phyloP scores from a whole-genome alignment of 2,797 vertebrate species.

The Dendrocincla fuliginosa region DNA sequence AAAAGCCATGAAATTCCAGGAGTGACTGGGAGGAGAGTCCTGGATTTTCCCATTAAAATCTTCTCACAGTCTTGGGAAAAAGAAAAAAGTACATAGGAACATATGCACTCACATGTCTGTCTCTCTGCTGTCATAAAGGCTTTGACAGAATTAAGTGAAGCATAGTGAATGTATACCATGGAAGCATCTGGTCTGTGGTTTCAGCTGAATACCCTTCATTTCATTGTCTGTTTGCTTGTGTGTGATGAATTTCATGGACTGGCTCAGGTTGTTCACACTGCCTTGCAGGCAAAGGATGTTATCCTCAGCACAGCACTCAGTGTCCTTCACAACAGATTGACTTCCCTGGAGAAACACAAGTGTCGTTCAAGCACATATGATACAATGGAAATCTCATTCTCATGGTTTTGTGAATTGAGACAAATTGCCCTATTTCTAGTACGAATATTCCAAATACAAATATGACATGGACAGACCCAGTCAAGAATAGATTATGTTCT shows the following conservation, averaged over 20 bases:
- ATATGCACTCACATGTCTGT: not conserved
- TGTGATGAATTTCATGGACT: conserved; percentile 32
- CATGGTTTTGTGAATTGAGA: not conserved
- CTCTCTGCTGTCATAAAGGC: conserved; percentile 18
- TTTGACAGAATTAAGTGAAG: conserved; percentile 69
- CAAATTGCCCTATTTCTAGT: not conserved
- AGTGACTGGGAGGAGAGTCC: not conserved
- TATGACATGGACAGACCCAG: not conserved
- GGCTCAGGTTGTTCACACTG: conserved; percentile 14
- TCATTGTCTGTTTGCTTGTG: conserved; percentile 27
- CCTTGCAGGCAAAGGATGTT: conserved; percentile 40
- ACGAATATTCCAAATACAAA: not conserved
- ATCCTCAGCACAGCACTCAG: not conserved
- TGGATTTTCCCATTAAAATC: not conserved
- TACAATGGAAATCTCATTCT: not conserved
- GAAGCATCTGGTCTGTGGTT: conserved; percentile 60
- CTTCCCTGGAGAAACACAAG: not conserved
- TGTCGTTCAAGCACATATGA: conserved; percentile 17
- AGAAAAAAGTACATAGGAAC: not conserved
- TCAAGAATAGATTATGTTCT: not conserved
- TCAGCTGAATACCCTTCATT: conserved; percentile 56
- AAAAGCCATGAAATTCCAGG: not conserved
- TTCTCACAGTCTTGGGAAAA: conserved; percentile 10
- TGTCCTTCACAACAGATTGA: conserved; percentile 38
- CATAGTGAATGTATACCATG: not conserved